Conservation (phyloP, 2,888 invertebrate genomes). For the Alitta virens region DNA sequence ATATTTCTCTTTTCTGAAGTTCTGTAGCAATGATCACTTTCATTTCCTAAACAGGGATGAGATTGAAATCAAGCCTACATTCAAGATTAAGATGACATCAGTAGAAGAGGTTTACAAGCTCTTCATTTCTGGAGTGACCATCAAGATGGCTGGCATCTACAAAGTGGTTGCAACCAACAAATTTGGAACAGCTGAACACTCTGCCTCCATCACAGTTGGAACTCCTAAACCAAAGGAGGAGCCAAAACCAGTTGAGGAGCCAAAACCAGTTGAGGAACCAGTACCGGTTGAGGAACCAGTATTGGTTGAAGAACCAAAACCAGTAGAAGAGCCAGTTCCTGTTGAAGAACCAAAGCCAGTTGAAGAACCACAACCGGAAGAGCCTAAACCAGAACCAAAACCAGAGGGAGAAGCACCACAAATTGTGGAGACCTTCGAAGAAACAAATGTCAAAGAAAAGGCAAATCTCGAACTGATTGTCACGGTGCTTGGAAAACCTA, state of each 20-base stretch:
- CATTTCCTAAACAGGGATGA: too few species aligned
- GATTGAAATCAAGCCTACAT: conserved; percentile 73
- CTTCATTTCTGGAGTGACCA: conserved; percentile 34
- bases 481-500: conserved; percentile 83
- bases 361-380: neutral
- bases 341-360: conserved; percentile 63
- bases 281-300: conserved; percentile 16
- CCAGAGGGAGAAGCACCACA: conserved; percentile 76
- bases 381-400: conserved; percentile 25
- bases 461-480: conserved; percentile 63
- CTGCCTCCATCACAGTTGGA: conserved; percentile 67
- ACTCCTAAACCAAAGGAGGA: conserved; percentile 10
- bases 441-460: conserved; percentile 58
- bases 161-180: conserved; percentile 29
- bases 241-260: conserved; percentile 16
- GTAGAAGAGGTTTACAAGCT: conserved; percentile 56
- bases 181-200: conserved; percentile 24
- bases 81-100: conserved; percentile 74
- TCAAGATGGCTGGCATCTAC: conserved; percentile 50
- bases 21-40: too few species aligned
- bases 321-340: conserved; percentile 79
- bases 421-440: neutral
- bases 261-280: conserved; percentile 20
- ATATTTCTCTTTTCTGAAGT: too few species aligned
- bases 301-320: conserved; percentile 10